Percentiles rank a stretch among this genome's conserved stretches.
phyloP scores from a whole-genome alignment of 2,797 vertebrate species.

The Amblyraja radiata region DNA sequence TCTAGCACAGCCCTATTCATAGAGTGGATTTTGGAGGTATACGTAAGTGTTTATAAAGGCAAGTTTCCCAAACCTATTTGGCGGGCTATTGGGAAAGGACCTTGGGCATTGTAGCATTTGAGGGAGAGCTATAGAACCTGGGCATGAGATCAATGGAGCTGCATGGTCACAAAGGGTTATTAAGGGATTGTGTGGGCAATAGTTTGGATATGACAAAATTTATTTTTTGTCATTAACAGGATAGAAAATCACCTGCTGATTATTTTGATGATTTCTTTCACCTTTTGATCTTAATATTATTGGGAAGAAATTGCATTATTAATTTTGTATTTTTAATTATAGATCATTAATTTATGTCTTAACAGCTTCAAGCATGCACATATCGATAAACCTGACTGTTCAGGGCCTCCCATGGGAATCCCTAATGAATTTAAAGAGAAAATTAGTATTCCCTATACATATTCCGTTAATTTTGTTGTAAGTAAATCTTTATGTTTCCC shows the following conservation, averaged over 20 bases:
- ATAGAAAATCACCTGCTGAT: neutral
- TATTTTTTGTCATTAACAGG: neutral
- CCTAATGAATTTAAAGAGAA: constrained; percentile 65
- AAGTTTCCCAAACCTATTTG: too few relatives aligned
- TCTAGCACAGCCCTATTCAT: too few relatives aligned
- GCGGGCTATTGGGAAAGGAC: too few relatives aligned
- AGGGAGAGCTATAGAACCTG: too few relatives aligned
- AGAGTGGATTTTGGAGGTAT: too few relatives aligned
- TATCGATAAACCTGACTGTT: constrained; percentile 68
- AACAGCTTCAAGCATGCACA: constrained; percentile 73
- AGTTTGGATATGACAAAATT: too few relatives aligned
- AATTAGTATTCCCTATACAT: constrained; percentile 77
- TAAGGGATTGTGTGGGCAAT: too few relatives aligned
- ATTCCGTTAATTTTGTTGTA: constrained; percentile 71
- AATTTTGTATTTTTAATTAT: neutral
- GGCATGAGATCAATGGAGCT: too few relatives aligned
- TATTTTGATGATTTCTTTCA: neutral
- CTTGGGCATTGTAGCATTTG: too few relatives aligned
- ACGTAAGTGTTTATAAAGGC: too few relatives aligned
- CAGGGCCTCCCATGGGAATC: constrained; percentile 77
- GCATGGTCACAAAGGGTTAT: too few relatives aligned
- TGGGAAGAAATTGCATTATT: neutral
- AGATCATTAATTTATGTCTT: constrained; percentile 39
- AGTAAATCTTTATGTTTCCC: constrained; percentile 46
- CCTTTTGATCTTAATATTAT: neutral